phyloP scores from a whole-genome alignment of 2,113 vertebrate genomes.

The Uria lomvia region DNA sequence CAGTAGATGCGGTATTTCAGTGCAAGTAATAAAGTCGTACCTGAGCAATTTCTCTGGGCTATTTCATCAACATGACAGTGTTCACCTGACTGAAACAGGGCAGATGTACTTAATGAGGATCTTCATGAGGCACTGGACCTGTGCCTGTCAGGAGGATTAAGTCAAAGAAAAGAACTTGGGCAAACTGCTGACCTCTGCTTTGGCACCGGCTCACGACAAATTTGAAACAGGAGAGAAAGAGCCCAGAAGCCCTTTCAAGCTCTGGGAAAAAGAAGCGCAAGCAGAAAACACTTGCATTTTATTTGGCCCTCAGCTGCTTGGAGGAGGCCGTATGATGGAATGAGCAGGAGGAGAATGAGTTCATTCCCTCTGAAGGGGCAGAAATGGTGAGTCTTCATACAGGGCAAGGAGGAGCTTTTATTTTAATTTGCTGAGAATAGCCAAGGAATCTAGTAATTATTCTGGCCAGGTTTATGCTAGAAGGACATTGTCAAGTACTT shows the following conservation, averaged over 20 bases:
- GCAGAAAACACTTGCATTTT: constrained; percentile 21
- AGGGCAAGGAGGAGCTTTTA: not conserved
- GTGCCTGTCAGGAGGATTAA: constrained; percentile 44
- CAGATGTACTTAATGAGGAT: constrained; percentile 30
- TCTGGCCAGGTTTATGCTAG: constrained; percentile 15
- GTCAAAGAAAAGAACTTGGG: not conserved
- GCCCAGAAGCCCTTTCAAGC: not conserved
- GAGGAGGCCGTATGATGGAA: not conserved
- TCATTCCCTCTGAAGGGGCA: not conserved
- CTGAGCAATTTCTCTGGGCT: not conserved
- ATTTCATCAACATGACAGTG: not conserved
- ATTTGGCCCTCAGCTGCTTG: constrained; percentile 13
- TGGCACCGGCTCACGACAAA: not conserved
- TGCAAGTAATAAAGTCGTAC: not conserved
- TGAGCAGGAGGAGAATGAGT: not conserved
- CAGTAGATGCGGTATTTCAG: not conserved
- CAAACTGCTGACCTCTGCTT: constrained; percentile 22
- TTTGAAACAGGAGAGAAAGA: not conserved
- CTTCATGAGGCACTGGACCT: constrained; percentile 22
- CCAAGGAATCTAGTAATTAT: constrained; percentile 27
- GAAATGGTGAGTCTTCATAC: not conserved
- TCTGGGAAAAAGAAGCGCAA: not conserved
- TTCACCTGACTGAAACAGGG: constrained; percentile 21
- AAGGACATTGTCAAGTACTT: constrained; percentile 12
- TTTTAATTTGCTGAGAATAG: not conserved